These are phyloP conservation scores for Drosophila prolongata DNA, from an alignment of 2,888 invertebrate genomes.

Conservation along the genomic window DNA sequence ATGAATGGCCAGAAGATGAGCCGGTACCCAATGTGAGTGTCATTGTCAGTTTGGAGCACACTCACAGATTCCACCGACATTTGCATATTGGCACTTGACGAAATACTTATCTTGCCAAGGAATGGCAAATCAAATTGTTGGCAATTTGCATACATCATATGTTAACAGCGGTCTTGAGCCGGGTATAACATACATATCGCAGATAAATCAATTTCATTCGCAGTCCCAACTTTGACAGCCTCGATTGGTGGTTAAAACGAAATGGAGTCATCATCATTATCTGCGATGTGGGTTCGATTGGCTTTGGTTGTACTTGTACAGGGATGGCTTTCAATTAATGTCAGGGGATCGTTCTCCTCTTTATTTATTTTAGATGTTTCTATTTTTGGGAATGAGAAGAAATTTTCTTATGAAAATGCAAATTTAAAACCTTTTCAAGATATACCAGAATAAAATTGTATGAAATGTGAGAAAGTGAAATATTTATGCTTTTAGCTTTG, in stretches of 20 bases:
- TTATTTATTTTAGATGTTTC: not conserved
- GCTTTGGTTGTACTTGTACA: slow-evolving; percentile 1
- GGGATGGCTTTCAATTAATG: slow-evolving; percentile 19
- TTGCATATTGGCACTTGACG: slow-evolving; percentile 68
- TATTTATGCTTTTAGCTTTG: too few relatives aligned
- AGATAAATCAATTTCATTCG: slow-evolving; percentile 63
- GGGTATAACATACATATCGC: slow-evolving; percentile 43
- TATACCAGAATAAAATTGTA: too few relatives aligned
- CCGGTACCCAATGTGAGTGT: slow-evolving; percentile 60
- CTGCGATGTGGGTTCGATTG: slow-evolving; percentile 10
- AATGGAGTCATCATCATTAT: slow-evolving; percentile 38
- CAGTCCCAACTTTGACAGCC: slow-evolving; percentile 42
- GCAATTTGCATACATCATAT: slow-evolving; percentile 72
- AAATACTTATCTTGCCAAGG: slow-evolving; percentile 44
- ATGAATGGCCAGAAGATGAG: slow-evolving; percentile 50
- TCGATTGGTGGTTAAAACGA: slow-evolving; percentile 23
- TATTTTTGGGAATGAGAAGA: not conserved
- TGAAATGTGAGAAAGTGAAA: too few relatives aligned
- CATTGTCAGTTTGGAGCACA: slow-evolving; percentile 56
- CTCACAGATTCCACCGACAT: slow-evolving; percentile 43
- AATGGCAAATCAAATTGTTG: slow-evolving; percentile 75
- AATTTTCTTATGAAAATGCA: too few relatives aligned
- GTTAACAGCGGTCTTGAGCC: slow-evolving; percentile 47
- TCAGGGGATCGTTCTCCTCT: not conserved
- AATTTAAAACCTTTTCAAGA: too few relatives aligned